Conservation (phyloP, 2,888 invertebrate genomes). For the Pristionchus fissidentatus region DNA sequence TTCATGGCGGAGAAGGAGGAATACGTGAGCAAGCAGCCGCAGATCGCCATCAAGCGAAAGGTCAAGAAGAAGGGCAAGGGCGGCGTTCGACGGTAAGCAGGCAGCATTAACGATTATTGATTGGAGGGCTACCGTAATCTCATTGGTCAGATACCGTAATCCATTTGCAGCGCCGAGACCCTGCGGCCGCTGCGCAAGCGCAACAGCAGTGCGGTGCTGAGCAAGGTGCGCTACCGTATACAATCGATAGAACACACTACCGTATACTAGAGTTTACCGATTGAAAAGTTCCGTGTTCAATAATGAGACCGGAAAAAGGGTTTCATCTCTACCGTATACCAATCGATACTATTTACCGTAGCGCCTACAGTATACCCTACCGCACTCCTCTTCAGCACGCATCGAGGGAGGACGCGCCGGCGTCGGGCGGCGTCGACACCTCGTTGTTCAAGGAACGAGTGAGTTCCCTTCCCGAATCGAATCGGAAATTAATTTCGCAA, state of each 20-base stretch:
- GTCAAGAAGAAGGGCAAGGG: constrained; percentile 37
- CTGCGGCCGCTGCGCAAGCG: background rate
- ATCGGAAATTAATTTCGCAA: background rate
- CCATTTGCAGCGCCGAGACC: constrained; percentile 18
- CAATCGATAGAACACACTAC: background rate
- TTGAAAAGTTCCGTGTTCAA: too few relatives aligned
- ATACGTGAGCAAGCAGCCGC: constrained; percentile 28
- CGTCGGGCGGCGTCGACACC: background rate
- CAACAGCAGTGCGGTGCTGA: background rate
- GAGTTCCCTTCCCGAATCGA: background rate
- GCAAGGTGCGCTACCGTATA: background rate
- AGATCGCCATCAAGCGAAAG: constrained; percentile 32
- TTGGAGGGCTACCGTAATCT: too few relatives aligned
- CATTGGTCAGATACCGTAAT: too few relatives aligned
- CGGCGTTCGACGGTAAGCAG: too few relatives aligned
- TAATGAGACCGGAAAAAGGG: too few relatives aligned
- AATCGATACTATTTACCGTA: background rate
- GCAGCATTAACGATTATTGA: too few relatives aligned
- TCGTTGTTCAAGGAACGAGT: constrained; percentile 38
- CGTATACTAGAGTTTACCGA: background rate
- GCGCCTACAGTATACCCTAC: background rate
- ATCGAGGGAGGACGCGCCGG: background rate
- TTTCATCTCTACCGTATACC: too few relatives aligned
- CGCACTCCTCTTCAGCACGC: background rate
- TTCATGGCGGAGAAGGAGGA: background rate